These are phyloP conservation scores for Actinopyga echinites DNA, from an alignment of 53 echinoderm and acorn worm species.

Conservation along the genomic window DNA sequence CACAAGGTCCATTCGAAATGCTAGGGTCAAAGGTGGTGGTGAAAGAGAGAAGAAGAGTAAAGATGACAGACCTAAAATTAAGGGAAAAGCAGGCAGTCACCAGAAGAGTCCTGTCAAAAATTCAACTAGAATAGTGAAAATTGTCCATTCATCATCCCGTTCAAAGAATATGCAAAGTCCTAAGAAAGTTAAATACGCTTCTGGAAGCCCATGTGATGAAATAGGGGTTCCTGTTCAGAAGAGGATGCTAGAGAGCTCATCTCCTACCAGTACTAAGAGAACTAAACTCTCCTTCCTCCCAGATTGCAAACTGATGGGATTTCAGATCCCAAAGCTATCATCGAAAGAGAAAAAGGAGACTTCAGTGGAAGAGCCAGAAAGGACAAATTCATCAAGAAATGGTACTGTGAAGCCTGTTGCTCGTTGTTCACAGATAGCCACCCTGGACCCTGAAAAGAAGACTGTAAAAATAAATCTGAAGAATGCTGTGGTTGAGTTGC, in stretches of 20 bases:
- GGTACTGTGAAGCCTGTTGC: no score
- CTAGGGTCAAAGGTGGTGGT: no score
- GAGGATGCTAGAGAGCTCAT: not conserved
- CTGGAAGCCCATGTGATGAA: not conserved
- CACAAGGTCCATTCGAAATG: no score
- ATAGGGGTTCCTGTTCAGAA: not conserved
- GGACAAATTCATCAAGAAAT: no score
- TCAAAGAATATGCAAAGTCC: not conserved
- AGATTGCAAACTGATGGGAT: not conserved
- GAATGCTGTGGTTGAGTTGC: constrained; percentile 15
- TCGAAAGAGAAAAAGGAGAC: no score
- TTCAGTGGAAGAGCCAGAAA: no score
- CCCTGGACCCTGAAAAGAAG: not conserved
- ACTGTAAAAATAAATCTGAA: constrained; percentile 12
- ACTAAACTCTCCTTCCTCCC: constrained; percentile 11
- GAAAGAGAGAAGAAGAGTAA: not conserved
- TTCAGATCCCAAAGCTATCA: constrained; percentile 26
- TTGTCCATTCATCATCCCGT: not conserved
- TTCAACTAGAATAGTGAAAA: not conserved
- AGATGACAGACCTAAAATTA: not conserved
- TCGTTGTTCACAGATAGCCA: not conserved
- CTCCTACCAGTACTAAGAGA: not conserved
- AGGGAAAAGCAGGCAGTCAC: not conserved
- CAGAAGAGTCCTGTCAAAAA: constrained; percentile 10
- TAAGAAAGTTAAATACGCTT: not conserved